Evolutionary conservation across 2,888 invertebrate species (phyloP).

Genomic region (Tyria jacobaeae): DNA sequence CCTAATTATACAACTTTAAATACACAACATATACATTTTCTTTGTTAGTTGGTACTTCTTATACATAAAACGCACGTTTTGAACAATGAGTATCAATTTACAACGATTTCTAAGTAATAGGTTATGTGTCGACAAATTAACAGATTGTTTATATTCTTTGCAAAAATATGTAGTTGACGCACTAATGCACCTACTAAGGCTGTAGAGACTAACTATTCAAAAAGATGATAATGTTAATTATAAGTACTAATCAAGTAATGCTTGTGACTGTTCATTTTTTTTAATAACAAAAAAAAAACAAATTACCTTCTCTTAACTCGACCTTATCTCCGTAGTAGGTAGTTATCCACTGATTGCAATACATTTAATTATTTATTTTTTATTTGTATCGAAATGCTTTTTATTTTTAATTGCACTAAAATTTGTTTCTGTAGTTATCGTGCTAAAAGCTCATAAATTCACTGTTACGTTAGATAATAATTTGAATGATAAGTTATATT

Average conservation of each 20-base stretch:
- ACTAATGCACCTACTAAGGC: not conserved
- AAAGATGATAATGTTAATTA: not conserved
- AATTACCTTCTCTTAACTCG: not conserved
- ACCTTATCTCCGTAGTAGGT: no score
- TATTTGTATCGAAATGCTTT: no score
- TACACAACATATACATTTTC: slow-evolving; percentile 23
- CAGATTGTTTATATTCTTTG: slow-evolving; percentile 23
- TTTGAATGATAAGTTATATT: slow-evolving; percentile 2
- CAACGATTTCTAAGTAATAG: slow-evolving; percentile 18
- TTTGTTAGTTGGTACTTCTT: slow-evolving; percentile 23
- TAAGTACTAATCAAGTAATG: not conserved
- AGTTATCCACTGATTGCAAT: not conserved
- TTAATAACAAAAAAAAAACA: not conserved
- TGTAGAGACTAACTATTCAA: not conserved
- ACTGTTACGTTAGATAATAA: slow-evolving; percentile 5
- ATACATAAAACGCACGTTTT: slow-evolving; percentile 26
- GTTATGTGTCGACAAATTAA: slow-evolving; percentile 13
- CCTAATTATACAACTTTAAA: slow-evolving; percentile 41
- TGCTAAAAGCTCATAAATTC: no score
- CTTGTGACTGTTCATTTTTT: not conserved
- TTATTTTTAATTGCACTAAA: not conserved
- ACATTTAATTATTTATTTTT: not conserved
- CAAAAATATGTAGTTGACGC: slow-evolving; percentile 10
- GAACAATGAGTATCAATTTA: slow-evolving; percentile 43
- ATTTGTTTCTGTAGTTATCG: slow-evolving; percentile 1